These are phyloP conservation scores for Drosophila kambysellisi DNA, from an alignment of 2,888 invertebrate genomes.

Conservation along the genomic window DNA sequence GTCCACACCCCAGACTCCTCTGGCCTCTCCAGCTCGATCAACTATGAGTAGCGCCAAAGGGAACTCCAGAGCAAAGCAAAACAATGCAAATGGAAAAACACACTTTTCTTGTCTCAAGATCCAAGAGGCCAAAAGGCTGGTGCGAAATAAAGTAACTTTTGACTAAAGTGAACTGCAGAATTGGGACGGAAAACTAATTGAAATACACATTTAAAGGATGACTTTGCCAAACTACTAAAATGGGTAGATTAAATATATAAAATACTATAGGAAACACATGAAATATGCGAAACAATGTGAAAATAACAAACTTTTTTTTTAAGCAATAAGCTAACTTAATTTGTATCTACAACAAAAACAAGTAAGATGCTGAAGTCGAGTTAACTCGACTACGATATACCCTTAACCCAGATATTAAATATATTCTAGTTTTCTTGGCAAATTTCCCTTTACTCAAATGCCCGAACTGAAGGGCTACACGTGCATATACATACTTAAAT, in stretches of 20 bases:
- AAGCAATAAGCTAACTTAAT: no score
- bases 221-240: neutral
- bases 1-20: neutral
- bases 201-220: neutral
- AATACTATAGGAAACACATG: no score
- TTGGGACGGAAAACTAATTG: neutral
- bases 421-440: no score
- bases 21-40: conserved; percentile 53
- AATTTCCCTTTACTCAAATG: no score
- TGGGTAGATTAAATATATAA: neutral
- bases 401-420: no score
- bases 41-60: conserved; percentile 44
- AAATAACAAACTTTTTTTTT: no score
- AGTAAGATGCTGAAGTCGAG: no score
- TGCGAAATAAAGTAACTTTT: neutral
- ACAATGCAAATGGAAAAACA: conserved; percentile 34
- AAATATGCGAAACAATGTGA: neutral
- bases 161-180: neutral
- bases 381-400: no score
- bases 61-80: conserved; percentile 18
- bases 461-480: no score
- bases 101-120: conserved; percentile 22
- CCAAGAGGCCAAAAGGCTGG: neutral
- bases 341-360: no score
- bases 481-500: no score